Base-by-base conservation (phyloP, 2,888 invertebrate species). In the Andrena flavipes region DNA sequence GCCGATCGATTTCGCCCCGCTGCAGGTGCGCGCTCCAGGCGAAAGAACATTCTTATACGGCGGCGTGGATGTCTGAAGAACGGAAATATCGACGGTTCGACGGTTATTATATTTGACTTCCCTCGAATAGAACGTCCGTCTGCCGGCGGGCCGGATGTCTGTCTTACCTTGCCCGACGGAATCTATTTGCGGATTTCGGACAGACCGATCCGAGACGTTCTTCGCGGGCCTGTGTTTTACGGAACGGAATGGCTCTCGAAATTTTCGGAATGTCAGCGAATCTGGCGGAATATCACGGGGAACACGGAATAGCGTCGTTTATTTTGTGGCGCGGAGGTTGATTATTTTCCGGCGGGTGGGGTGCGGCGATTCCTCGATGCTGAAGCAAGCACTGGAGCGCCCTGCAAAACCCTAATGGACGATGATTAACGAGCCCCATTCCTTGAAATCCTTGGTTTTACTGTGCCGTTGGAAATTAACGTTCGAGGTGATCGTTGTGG, bases 371-470 rank as follows among this genome's bases (percentile, higher is more conserved):
- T 64, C 48, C 64, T 30, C 75, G 62, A 62, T 68, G 56, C 33
- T 60, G 67, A 42, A 68, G 35, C 74, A 42, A 68, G 35, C 74
- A 26, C 51, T 3, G 26, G 10, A 13, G 3, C 20, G 35, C 35
- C 30, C 26, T 13, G 30, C 65, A 10, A 54, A 26, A 49, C 59
- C 26, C 16, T 33, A 62, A 73, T 63, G 62, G 30, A 30, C 23
- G 68, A 81, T 79, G 80, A 81, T 81, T 81, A 81, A 81, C 51
- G 80, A 81, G 33, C 48, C 4, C 20, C 10, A 20, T 42, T n/a
- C 49, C 63, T 48, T 72, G 56, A 80, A 77, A 72, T 80, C 80
- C 78, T 63, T 63, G 67, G 72, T 49, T 80, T 42, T 76, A 76
- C 48, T 48, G 48, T 69, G 16, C 48, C 33, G 62, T 56, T 69